These are phyloP conservation scores for Hypsopygia costalis DNA, from an alignment of 2,888 invertebrate genomes.

Conservation along the genomic window DNA sequence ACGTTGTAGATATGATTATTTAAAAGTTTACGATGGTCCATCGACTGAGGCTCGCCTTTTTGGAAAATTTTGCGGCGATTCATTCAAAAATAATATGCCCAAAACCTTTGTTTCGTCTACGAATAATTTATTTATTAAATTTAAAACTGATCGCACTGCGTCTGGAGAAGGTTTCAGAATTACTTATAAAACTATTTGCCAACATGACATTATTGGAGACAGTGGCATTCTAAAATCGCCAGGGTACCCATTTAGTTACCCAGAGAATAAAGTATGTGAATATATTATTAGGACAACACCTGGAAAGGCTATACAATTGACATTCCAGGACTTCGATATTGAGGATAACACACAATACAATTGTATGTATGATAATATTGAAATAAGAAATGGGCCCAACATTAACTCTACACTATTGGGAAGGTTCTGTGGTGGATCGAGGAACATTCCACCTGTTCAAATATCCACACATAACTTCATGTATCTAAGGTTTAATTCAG, in stretches of 20 bases:
- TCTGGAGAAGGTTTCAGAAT: slow-evolving; percentile 52
- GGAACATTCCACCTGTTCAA: slow-evolving; percentile 69
- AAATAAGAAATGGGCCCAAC: slow-evolving; percentile 87
- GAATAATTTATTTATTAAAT: slow-evolving; percentile 80
- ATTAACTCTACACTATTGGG: slow-evolving; percentile 83
- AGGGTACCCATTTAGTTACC: slow-evolving; percentile 86
- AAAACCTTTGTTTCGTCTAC: slow-evolving; percentile 56
- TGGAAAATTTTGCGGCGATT: slow-evolving; percentile 88
- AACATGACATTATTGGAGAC: slow-evolving; percentile 66
- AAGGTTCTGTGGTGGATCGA: slow-evolving; percentile 82
- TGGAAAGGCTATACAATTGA: slow-evolving; percentile 83
- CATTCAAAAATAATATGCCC: neutral
- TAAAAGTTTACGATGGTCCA: slow-evolving; percentile 85
- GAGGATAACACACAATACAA: slow-evolving; percentile 61
- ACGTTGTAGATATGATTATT: slow-evolving; percentile 82
- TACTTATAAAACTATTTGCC: slow-evolving; percentile 54
- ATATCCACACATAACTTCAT: slow-evolving; percentile 87
- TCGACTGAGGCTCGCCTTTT: slow-evolving; percentile 81
- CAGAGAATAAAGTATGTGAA: slow-evolving; percentile 81
- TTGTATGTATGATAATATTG: slow-evolving; percentile 50
- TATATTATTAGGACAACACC: slow-evolving; percentile 84
- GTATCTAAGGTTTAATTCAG: slow-evolving; percentile 84
- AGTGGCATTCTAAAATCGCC: slow-evolving; percentile 86
- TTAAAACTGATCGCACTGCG: slow-evolving; percentile 54
- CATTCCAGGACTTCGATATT: slow-evolving; percentile 84